Evolutionary conservation across 1,140 invertebrate species (phyloP).

Genomic region (Venturia canescens): DNA sequence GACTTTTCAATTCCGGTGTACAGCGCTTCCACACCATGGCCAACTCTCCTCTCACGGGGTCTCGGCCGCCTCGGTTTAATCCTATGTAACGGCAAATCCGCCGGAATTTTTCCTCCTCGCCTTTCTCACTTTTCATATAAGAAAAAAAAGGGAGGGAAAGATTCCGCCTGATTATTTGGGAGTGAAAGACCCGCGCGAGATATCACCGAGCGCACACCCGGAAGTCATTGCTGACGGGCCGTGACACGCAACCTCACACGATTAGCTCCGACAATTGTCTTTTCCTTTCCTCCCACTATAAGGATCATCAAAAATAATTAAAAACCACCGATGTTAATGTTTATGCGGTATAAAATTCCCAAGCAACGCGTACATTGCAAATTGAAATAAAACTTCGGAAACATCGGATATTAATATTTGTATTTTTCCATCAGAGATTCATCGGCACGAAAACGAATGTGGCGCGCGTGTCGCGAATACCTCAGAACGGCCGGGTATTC

Average conservation of each 20-base stretch:
- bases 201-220: neutral
- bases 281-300: too few relatives aligned
- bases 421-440: neutral
- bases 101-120: neutral
- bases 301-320: neutral
- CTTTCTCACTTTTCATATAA: neutral
- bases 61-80: neutral
- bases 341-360: too few relatives aligned
- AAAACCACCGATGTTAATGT: too few relatives aligned
- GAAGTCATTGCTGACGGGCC: neutral
- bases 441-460: neutral
- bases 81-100: conserved; percentile 1
- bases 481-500: neutral
- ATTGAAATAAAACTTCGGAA: neutral
- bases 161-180: neutral
- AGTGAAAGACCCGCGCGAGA: conserved; percentile 6
- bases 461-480: neutral
- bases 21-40: neutral
- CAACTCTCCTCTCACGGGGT: conserved; percentile 1
- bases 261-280: neutral
- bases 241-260: neutral
- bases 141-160: neutral
- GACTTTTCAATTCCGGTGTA: conserved; percentile 58
- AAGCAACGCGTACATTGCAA: neutral
- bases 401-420: neutral